Evolutionary conservation across 1,140 invertebrate genomes (phyloP).

Genomic region (Drusus annulatus): DNA sequence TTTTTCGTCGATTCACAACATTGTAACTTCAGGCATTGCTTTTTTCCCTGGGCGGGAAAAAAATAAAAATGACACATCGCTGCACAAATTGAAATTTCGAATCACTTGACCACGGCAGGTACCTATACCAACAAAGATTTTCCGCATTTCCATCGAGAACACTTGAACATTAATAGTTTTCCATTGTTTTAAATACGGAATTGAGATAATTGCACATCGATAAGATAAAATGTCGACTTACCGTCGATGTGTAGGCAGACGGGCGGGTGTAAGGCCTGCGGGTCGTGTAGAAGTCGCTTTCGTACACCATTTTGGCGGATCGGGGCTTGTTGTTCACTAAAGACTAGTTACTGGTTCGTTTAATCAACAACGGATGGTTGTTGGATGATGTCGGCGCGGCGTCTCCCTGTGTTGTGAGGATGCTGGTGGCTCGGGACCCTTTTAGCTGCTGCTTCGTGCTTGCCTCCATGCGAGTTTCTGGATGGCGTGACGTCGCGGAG

Average conservation of each 20-base stretch:
- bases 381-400: slow-evolving; percentile 45
- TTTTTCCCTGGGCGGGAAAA: neutral
- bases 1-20: neutral
- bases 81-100: slow-evolving; percentile 22
- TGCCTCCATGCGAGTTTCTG: neutral
- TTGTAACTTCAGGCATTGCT: neutral
- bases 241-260: slow-evolving; percentile 83
- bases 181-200: too few relatives aligned
- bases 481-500: neutral
- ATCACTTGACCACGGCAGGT: neutral
- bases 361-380: slow-evolving; percentile 21
- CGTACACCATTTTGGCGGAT: slow-evolving; percentile 86
- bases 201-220: slow-evolving; percentile 54
- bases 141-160: slow-evolving; percentile 45
- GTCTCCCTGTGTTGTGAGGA: slow-evolving; percentile 47
- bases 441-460: slow-evolving; percentile 7
- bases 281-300: slow-evolving; percentile 90
- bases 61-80: neutral
- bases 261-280: slow-evolving; percentile 83
- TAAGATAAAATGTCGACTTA: slow-evolving; percentile 71
- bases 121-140: slow-evolving; percentile 58
- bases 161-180: slow-evolving; percentile 49
- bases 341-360: slow-evolving; percentile 43
- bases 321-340: slow-evolving; percentile 46
- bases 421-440: slow-evolving; percentile 5